These are phyloP conservation scores for Bolinopsis microptera DNA, from an alignment of 37 sponge, comb jelly and placozoan genomes.

Conservation along the genomic window DNA sequence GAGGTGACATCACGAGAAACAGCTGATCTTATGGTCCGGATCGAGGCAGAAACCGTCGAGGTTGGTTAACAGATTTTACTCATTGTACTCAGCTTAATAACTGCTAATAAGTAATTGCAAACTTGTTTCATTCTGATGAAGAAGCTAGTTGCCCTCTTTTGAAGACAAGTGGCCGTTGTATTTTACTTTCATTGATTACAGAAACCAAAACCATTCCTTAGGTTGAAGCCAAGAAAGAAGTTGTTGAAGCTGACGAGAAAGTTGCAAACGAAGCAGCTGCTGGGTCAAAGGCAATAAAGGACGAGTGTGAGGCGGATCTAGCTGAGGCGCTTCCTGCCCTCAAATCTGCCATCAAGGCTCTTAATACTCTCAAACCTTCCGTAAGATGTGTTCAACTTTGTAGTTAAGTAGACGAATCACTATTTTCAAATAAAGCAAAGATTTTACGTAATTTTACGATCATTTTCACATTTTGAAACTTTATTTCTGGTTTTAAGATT, in stretches of 20 bases:
- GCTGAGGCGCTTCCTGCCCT: slow-evolving; percentile 97
- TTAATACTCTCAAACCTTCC: slow-evolving; percentile 93
- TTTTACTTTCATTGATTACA: no score
- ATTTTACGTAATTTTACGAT: no score
- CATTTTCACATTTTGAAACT: no score
- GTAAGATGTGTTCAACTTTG: no score
- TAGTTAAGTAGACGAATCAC: not conserved
- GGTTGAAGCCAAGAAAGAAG: slow-evolving; percentile 96
- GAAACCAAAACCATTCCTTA: no score
- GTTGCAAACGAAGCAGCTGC: slow-evolving; percentile 96
- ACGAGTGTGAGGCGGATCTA: slow-evolving; percentile 96
- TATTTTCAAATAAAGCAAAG: no score
- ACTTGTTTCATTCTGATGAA: no score
- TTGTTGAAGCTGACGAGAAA: slow-evolving; percentile 96
- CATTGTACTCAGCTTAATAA: not conserved
- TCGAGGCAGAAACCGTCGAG: slow-evolving; percentile 96
- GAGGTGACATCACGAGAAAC: slow-evolving; percentile 94
- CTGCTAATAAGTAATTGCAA: no score
- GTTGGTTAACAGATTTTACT: not conserved
- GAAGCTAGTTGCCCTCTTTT: no score
- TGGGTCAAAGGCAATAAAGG: slow-evolving; percentile 87
- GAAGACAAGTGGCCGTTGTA: no score
- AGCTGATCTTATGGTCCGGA: slow-evolving; percentile 89
- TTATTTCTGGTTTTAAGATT: no score
- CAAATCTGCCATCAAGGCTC: slow-evolving; percentile 90